A percentile compares a stretch with the other conserved stretches of the same genome.
These are phyloP conservation scores for Platerodrilus igneus DNA, from an alignment of 2,888 invertebrate genomes.

Conservation along the genomic window DNA sequence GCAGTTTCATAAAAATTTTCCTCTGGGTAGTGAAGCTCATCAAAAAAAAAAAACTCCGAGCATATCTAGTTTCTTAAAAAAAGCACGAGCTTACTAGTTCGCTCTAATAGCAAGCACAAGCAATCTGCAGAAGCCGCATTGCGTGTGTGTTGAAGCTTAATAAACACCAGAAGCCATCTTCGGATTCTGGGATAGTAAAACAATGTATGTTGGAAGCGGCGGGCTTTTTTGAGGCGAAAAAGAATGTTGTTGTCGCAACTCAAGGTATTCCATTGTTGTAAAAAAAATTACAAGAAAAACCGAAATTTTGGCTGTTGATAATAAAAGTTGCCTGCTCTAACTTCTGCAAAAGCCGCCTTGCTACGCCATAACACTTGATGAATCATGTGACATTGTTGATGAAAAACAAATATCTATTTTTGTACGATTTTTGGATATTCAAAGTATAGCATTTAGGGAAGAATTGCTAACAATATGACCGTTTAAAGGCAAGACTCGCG, in stretches of 20 bases:
- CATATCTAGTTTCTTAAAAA: too few relatives aligned
- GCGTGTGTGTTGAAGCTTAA: too few relatives aligned
- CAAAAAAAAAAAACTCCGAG: too few relatives aligned
- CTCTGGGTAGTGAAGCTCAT: too few relatives aligned
- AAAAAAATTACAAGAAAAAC: conserved; percentile 6
- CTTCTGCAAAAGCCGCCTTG: conserved; percentile 8
- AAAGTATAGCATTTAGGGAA: conserved; percentile 25
- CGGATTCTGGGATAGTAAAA: conserved; percentile 25
- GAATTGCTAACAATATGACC: conserved; percentile 30
- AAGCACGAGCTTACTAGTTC: too few relatives aligned
- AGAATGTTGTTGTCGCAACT: conserved; percentile 5
- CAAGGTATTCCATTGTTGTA: conserved; percentile 26
- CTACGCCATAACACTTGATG: conserved; percentile 6
- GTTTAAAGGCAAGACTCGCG: conserved; percentile 11
- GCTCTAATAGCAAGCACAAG: too few relatives aligned
- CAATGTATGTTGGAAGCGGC: conserved; percentile 26
- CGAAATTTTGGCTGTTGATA: conserved; percentile 5
- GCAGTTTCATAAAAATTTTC: too few relatives aligned
- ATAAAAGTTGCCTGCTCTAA: background rate
- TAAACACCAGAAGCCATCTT: conserved; percentile 31
- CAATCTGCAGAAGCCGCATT: too few relatives aligned
- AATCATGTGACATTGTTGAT: conserved; percentile 28
- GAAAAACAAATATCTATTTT: conserved; percentile 34
- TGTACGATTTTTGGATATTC: conserved; percentile 29
- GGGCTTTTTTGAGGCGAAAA: conserved; percentile 21